These are phyloP conservation scores for Oxycera nigricornis DNA, from an alignment of 2,888 invertebrate species.

Conservation along the genomic window DNA sequence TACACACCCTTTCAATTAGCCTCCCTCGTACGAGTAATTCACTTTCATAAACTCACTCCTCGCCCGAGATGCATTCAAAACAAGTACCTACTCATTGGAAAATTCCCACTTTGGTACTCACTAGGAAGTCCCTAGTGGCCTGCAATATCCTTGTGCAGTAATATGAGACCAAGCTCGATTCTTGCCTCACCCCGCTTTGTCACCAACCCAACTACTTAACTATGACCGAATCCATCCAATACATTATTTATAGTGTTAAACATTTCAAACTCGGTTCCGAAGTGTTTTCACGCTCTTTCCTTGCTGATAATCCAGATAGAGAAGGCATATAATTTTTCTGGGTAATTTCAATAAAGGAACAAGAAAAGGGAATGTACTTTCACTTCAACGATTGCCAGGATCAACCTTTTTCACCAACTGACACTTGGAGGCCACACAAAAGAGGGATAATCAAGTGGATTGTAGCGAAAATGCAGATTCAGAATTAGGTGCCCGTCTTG, in stretches of 20 bases:
- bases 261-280: conserved; percentile 19
- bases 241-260: conserved; percentile 34
- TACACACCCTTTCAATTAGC: conserved; percentile 38
- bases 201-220: conserved; percentile 31
- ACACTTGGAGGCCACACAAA: conserved; percentile 27
- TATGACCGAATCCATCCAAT: conserved; percentile 34
- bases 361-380: conserved; percentile 28
- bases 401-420: conserved; percentile 39
- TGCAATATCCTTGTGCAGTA: background rate
- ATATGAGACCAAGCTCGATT: background rate
- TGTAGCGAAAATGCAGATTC: conserved; percentile 25
- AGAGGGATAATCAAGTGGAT: conserved; percentile 39
- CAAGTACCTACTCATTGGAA: conserved; percentile 17
- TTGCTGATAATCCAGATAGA: background rate
- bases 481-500: background rate
- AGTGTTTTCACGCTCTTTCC: conserved; percentile 22
- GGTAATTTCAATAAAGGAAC: conserved; percentile 33
- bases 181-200: background rate
- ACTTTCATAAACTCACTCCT: conserved; percentile 24
- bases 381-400: conserved; percentile 29
- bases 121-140: background rate
- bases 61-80: background rate
- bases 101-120: conserved; percentile 30
- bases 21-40: conserved; percentile 16
- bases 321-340: conserved; percentile 5